Base-by-base conservation (phyloP, 2,113 vertebrate genomes). In the Charina bottae region DNA sequence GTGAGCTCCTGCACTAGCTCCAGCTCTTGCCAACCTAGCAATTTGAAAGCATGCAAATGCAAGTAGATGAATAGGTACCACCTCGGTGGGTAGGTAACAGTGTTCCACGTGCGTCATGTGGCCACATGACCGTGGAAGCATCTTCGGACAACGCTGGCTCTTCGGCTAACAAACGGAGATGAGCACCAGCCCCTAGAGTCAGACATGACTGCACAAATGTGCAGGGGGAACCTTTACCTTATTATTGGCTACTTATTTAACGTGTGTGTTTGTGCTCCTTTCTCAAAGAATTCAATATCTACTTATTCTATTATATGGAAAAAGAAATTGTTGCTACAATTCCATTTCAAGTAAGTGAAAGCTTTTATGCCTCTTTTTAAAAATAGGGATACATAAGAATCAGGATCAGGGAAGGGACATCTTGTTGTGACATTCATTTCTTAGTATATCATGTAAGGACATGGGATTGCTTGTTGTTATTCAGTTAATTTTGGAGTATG, bases 381-480 rank as follows among this genome's bases (percentile, higher is more conserved):
- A 92, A 11, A 42, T 84, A 42, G 24, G 21, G 15, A 26, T 64
- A 94, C 95, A 93, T 92, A 95, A 95, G 62, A 92, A 37, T 95
- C 91, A 93, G 92, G 94, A 93, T 95, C 85, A 91, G 94, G 91
- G 89, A 85, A 56, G 86, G 92, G 88, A 95, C 96, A 96, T 96
- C 78, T 95, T 95, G 91, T 92, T 89, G 84, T n/a, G 33, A 91
- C 92, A 94, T 95, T 96, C 91, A 92, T 93, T 97, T 96, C 92
- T 0, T 92, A 23, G 93, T 95, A 96, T 93, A 95, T 88, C 62
- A 93, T 90, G 85, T 92, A 96, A 94, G 92, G 88, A 93, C 96
- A 93, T 90, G 93, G 53, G 90, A 91, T 90, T 93, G 90, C 95
- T 96, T 95, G 90, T 92, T 78, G 72, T 90, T 90, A 64, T 89